Conservation (phyloP, 1,140 invertebrate genomes). For the Elysia chlorotica region DNA sequence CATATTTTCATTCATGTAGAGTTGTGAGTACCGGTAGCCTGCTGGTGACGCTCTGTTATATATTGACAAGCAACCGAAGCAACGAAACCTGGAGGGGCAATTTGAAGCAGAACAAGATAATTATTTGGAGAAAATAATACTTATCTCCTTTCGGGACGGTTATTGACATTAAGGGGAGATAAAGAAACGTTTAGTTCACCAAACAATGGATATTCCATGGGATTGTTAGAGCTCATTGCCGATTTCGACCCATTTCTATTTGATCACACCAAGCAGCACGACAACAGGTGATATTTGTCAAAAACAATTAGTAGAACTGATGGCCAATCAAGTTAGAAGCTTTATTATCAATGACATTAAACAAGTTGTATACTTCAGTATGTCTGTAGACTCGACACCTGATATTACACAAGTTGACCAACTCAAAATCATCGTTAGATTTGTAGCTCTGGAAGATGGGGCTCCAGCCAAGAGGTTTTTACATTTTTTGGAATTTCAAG, state of each 20-base stretch:
- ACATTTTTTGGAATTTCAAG: neutral
- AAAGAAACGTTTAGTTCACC: neutral
- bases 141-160: too few relatives aligned
- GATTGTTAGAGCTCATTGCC: neutral
- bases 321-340: neutral
- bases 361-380: neutral
- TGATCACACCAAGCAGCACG: neutral
- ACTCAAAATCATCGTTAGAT: neutral
- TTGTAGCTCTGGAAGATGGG: neutral
- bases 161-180: neutral
- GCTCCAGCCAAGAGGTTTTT: neutral
- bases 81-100: too few relatives aligned
- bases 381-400: neutral
- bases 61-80: too few relatives aligned
- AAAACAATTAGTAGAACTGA: neutral
- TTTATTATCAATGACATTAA: neutral
- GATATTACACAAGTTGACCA: neutral
- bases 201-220: neutral
- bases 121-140: too few relatives aligned
- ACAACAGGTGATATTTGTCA: neutral
- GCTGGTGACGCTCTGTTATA: too few relatives aligned
- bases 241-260: neutral
- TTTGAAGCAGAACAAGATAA: too few relatives aligned
- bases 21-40: too few relatives aligned
- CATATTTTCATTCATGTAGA: too few relatives aligned